Base-by-base conservation (phyloP, 92 coral and sea anemone species). In the Parazoanthus swiftii region DNA sequence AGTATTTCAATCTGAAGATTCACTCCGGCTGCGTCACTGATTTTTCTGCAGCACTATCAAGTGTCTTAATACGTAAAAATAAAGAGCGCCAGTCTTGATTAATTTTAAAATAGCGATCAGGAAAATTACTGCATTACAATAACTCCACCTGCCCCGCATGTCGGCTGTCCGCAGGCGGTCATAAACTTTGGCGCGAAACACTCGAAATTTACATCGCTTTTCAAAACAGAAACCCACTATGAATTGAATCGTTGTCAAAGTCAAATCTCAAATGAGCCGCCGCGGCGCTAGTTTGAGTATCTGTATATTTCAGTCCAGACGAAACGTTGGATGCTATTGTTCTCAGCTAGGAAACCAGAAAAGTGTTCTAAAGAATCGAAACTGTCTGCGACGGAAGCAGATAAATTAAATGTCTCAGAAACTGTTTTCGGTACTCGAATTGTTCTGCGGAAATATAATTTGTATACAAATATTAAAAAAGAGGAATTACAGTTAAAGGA, bases 331-430 rank as follows among this genome's bases (percentile, higher is more conserved):
- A 38, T 44, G 25, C 36, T 72, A 70, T 81, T 81, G 74, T 81
- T 56, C 46, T 43, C 26, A 71, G 25, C 79, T 43, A 23, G 78
- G 65, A 46, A 70, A 70, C 77, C 36, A 70, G 43, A 9, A 80
- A 80, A 80, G 50, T 33, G 46, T 56, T 80, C n/a, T 6, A 80
- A 48, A 46, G 77, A 90, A 38, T 54, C 51, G 35, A 88, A 43
- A 76, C 81, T 83, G 66, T 76, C 74, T 39, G 58, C 54, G 74
- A 86, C 81, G 92, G 85, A 90, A 90, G 87, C 85, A 33, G 87
- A 72, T 85, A 15, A 80, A 51, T 66, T 59, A 81, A 86, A 80
- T 58, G 29, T 58, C 44, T 16, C 65, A 38, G 56, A 90, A 89
- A 74, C 42, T 81, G 85, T 90, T 86, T 85, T 81, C 72, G 66